Percentiles rank a stretch among this genome's conserved stretches.
phyloP scores from a whole-genome alignment of 2,113 vertebrate genomes.

The Cettia cetti region DNA sequence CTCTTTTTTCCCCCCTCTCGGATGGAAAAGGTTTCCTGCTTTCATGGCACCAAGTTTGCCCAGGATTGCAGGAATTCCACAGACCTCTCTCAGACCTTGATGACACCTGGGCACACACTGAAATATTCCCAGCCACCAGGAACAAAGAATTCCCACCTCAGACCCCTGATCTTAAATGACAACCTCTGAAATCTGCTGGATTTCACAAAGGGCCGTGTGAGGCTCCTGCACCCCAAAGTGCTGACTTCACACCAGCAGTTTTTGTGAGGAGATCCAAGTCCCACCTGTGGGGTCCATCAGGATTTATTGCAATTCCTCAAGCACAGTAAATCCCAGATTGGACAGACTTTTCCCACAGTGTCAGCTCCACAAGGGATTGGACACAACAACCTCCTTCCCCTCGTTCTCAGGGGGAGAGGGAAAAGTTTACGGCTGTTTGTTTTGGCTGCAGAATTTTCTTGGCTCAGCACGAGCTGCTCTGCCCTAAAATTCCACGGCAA shows the following conservation, averaged over 20 bases:
- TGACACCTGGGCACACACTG: no score
- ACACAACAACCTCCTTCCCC: background rate
- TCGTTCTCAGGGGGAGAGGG: background rate
- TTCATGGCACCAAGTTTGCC: background rate
- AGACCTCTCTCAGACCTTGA: rapidly evolving
- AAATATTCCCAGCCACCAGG: background rate
- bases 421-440: background rate
- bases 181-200: background rate
- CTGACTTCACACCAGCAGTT: rapidly evolving
- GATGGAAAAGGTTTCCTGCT: background rate
- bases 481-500: background rate
- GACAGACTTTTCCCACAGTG: background rate
- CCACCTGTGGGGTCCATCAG: rapidly evolving
- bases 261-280: rapidly evolving
- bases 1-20: background rate
- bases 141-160: background rate
- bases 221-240: rapidly evolving
- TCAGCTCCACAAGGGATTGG: background rate
- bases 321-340: background rate
- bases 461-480: background rate
- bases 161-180: rapidly evolving
- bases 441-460: background rate
- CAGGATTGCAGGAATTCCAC: background rate
- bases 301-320: background rate
- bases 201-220: background rate